phyloP scores from a whole-genome alignment of 2,888 invertebrate species.

The Fragum fragum region DNA sequence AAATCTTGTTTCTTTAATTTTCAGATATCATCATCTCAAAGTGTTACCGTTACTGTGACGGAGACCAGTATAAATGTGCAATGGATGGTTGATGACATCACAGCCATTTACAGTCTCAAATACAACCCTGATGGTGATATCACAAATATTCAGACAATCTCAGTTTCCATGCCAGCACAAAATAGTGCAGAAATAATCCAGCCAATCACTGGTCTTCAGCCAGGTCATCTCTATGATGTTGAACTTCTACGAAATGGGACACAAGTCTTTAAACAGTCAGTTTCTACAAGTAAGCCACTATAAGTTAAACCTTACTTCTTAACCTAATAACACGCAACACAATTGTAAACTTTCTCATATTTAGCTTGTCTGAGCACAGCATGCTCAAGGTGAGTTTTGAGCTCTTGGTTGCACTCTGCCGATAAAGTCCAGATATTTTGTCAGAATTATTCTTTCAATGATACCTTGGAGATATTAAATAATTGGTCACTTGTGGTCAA shows the following conservation, averaged over 20 bases:
- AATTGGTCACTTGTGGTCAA: too few relatives aligned
- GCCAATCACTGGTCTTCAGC: slow-evolving; percentile 52
- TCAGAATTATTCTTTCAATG: too few relatives aligned
- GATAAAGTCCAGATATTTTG: too few relatives aligned
- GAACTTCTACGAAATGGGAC: slow-evolving; percentile 56
- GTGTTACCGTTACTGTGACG: slow-evolving; percentile 31
- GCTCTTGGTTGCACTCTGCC: too few relatives aligned
- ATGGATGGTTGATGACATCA: slow-evolving; percentile 56
- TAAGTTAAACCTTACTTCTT: too few relatives aligned
- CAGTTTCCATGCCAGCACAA: slow-evolving; percentile 53
- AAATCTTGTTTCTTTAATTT: slow-evolving; percentile 21
- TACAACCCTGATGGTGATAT: slow-evolving; percentile 43
- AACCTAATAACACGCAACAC: too few relatives aligned
- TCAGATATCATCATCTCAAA: slow-evolving; percentile 46
- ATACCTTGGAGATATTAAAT: too few relatives aligned
- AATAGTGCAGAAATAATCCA: slow-evolving; percentile 40
- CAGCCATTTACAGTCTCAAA: slow-evolving; percentile 43
- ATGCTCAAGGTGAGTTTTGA: too few relatives aligned
- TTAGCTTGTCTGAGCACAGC: too few relatives aligned
- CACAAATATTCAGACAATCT: slow-evolving; percentile 44
- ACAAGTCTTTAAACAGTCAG: slow-evolving; percentile 44
- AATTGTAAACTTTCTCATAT: too few relatives aligned
- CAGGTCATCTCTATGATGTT: slow-evolving; percentile 65
- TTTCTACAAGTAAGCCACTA: slow-evolving; percentile 70
- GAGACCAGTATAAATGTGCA: slow-evolving; percentile 51